Conservation (phyloP, 1,140 invertebrate genomes). For the Centruroides sculpturatus region DNA sequence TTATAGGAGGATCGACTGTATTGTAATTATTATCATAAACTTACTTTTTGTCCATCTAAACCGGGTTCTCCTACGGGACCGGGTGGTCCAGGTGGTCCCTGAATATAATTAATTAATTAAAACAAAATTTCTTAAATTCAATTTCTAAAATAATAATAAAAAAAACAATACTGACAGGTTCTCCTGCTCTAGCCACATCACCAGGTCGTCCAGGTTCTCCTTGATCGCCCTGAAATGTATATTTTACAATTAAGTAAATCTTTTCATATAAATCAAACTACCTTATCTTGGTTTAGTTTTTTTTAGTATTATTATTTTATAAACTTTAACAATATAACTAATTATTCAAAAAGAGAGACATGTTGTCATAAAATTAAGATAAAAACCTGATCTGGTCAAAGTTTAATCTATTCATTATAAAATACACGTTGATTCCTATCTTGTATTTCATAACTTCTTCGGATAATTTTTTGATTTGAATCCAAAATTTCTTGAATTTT, state of each 20-base stretch:
- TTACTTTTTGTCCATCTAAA: constrained; percentile 10
- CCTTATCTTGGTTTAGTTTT: not conserved
- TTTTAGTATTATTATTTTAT: no score
- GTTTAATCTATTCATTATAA: no score
- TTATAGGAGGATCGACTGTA: no score
- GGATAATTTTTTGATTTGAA: no score
- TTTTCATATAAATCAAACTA: not conserved
- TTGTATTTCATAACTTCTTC: no score
- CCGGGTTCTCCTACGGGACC: constrained; percentile 36
- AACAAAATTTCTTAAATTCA: not conserved
- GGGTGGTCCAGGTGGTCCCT: constrained; percentile 40
- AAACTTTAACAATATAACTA: no score
- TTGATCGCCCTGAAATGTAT: constrained; percentile 31
- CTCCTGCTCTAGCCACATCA: constrained; percentile 34
- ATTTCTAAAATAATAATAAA: not conserved
- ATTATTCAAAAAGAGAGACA: no score
- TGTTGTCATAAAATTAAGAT: no score
- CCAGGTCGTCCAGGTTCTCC: constrained; percentile 36
- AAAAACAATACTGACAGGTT: constrained; percentile 5
- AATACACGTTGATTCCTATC: no score
- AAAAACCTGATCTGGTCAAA: no score
- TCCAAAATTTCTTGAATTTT: no score
- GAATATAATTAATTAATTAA: constrained; percentile 26
- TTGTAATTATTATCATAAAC: no score
- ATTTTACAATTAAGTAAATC: not conserved